phyloP scores from a whole-genome alignment of 1,140 invertebrate genomes.

The Conus betulinus region DNA sequence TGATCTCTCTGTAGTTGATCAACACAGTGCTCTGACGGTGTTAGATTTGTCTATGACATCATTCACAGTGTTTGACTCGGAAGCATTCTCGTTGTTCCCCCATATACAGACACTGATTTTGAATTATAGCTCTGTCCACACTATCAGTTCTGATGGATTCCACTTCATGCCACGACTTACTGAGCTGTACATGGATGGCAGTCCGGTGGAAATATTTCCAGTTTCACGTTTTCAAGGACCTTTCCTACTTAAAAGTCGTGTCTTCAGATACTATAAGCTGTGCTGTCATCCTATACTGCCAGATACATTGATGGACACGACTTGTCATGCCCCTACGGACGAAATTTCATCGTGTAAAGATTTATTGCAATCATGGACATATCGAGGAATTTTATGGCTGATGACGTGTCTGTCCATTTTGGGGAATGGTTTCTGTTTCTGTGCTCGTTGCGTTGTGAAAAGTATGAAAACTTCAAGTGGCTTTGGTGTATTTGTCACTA shows the following conservation, averaged over 20 bases:
- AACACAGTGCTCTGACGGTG: background rate
- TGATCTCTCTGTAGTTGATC: background rate
- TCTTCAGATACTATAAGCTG: slow-evolving; percentile 39
- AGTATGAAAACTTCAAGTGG: slow-evolving; percentile 41
- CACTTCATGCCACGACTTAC: background rate
- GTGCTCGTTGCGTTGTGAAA: slow-evolving; percentile 14
- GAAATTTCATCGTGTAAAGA: slow-evolving; percentile 54
- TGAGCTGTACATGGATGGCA: slow-evolving; percentile 32
- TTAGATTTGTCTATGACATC: background rate
- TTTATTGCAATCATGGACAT: slow-evolving; percentile 37
- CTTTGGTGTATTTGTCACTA: slow-evolving; percentile 51
- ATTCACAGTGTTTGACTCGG: background rate
- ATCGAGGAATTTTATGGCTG: slow-evolving; percentile 47
- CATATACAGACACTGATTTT: slow-evolving; percentile 21
- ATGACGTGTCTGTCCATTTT: slow-evolving; percentile 45
- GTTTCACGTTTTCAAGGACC: slow-evolving; percentile 39
- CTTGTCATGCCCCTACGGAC: slow-evolving; percentile 18
- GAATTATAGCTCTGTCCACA: background rate
- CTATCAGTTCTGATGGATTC: slow-evolving; percentile 27
- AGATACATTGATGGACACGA: background rate
- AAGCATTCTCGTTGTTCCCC: background rate
- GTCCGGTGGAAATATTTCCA: slow-evolving; percentile 25
- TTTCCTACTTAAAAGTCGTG: slow-evolving; percentile 35
- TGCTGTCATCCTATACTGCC: slow-evolving; percentile 42
- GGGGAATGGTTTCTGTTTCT: slow-evolving; percentile 44